Base-by-base conservation (phyloP, 2,797 vertebrate genomes). In the Amniataba percoides region DNA sequence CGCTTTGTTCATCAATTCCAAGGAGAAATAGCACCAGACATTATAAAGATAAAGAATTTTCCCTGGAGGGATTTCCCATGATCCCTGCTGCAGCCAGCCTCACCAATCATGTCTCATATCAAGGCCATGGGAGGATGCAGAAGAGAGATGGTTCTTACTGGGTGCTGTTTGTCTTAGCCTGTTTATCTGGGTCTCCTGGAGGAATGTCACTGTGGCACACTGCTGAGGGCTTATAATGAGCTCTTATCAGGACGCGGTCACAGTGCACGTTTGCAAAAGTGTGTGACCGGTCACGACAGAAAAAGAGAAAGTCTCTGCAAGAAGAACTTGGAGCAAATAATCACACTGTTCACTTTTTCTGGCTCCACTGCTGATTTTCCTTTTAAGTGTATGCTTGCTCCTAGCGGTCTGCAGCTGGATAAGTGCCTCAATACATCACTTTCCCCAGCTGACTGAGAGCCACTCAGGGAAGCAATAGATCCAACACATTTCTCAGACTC, bases 51-150 rank as follows among this genome's bases (percentile, higher is more conserved):
- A 75, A 82, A 75, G 69, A 49, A n/a, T 40, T 71, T 64, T 45
- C 36, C 61, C 46, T 25, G 15, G 52, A 51, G 62, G 39, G 68
- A 25, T 80, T 84, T 92, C 82, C 70, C 90, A 88, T 84, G 85
- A 71, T 83, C 78, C 73, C 65, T 31, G 55, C 68, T 68, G 67
- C 77, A 79, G 67, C 68, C 66, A 13, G 69, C 39, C 83, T 71
- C 87, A 90, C 87, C 74, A 85, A 89, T 92, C 90, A 87, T 66
- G 81, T 40, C 48, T 74, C 77, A 74, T 89, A 80, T 71, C 57
- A 56, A 84, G 82, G 79, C 51, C 64, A 72, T 1, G 40, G 71
- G 78, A 78, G 70, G 75, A 77, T 80, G 43, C 48, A 61, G 84
- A 87, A 86, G 77, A 88, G 77, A 74, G 70, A 86, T 64, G 72